Conservation (phyloP, 2,888 invertebrate species). For the Poecilobothrus nobilitatus region DNA sequence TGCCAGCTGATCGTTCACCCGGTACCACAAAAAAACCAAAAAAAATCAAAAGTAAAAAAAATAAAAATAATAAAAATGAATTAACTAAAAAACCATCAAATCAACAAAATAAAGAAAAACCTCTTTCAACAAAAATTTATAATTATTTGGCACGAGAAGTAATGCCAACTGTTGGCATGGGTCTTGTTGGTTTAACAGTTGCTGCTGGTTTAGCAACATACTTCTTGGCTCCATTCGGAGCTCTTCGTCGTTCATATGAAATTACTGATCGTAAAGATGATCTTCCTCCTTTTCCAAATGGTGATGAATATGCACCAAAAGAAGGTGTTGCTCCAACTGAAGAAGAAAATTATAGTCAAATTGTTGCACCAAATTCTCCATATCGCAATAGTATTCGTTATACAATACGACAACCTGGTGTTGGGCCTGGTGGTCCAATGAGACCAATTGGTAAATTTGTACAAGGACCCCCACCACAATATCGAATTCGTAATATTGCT, state of each 20-base stretch:
- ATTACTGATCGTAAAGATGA: conserved; percentile 54
- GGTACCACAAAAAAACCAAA: conserved; percentile 25
- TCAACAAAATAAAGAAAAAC: conserved; percentile 43
- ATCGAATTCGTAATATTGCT: conserved; percentile 15
- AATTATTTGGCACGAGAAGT: conserved; percentile 70
- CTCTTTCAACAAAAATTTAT: conserved; percentile 64
- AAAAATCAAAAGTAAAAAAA: conserved; percentile 23
- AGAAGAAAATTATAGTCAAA: conserved; percentile 68
- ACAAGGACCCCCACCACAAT: conserved; percentile 21
- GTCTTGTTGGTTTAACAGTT: conserved; percentile 64
- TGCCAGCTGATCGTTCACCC: conserved; percentile 27
- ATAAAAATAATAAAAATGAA: conserved; percentile 17
- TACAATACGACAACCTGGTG: conserved; percentile 32
- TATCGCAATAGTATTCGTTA: conserved; percentile 37
- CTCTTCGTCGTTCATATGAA: conserved; percentile 58
- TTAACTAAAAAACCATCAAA: conserved; percentile 23
- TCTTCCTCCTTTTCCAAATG: conserved; percentile 55
- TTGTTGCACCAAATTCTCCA: conserved; percentile 55
- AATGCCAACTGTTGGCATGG: conserved; percentile 72
- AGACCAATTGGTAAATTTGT: conserved; percentile 5
- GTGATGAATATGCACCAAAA: conserved; percentile 56
- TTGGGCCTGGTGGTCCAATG: neutral
- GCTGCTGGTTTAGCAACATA: conserved; percentile 68
- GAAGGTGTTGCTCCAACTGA: conserved; percentile 57
- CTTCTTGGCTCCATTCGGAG: conserved; percentile 60